Percentiles rank a stretch among this genome's conserved stretches.
Conservation (phyloP, 1,140 invertebrate species). For the Arion vulgaris region DNA sequence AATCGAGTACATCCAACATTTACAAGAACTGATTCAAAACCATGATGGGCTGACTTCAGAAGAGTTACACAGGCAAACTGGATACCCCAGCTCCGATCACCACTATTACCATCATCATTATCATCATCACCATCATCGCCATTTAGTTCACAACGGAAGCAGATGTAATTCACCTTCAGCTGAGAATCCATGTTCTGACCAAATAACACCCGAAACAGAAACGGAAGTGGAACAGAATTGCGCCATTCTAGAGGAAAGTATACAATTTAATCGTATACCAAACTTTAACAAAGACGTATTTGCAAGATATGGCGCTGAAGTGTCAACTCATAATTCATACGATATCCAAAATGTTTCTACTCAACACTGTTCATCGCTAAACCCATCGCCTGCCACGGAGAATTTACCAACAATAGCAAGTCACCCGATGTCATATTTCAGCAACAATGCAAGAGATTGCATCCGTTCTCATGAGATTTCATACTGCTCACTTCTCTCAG, state of each 20-base stretch:
- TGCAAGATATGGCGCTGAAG: not conserved
- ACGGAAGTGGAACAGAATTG: not conserved
- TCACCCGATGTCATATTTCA: too few relatives aligned
- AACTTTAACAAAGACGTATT: not conserved
- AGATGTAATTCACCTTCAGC: not conserved
- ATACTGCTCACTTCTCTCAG: too few relatives aligned
- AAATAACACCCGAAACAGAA: not conserved
- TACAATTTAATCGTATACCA: too few relatives aligned
- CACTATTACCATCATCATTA: not conserved
- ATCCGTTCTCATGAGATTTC: too few relatives aligned
- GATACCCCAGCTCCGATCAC: not conserved
- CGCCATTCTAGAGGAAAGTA: too few relatives aligned
- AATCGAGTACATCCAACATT: slow-evolving; percentile 90
- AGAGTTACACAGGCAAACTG: not conserved
- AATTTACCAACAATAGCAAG: too few relatives aligned
- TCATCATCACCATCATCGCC: slow-evolving; percentile 4
- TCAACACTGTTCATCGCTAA: too few relatives aligned
- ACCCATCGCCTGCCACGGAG: too few relatives aligned
- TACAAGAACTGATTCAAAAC: slow-evolving; percentile 83
- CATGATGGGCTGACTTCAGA: slow-evolving; percentile 46
- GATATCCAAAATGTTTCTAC: too few relatives aligned
- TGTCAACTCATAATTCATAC: too few relatives aligned
- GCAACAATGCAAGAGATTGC: too few relatives aligned
- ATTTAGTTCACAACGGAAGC: not conserved
- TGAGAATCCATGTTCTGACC: not conserved